A percentile compares a stretch with the other conserved stretches of the same genome.
Evolutionary conservation across 2,797 vertebrate species (phyloP).

Genomic region (Petrocephalus schoutedeni): DNA sequence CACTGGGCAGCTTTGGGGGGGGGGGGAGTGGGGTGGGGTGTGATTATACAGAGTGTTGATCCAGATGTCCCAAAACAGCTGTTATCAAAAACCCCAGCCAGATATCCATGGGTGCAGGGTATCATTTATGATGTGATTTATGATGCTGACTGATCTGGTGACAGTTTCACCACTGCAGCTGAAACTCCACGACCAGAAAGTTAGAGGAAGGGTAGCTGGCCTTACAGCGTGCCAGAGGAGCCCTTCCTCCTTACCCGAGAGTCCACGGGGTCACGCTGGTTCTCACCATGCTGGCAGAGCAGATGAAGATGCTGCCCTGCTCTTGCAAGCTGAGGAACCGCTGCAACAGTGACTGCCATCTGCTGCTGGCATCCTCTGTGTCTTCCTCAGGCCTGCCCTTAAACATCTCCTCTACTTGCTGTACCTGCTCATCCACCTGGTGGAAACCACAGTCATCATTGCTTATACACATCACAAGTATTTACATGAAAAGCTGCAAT

Average conservation of each 20-base stretch:
- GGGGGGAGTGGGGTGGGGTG: too few relatives aligned
- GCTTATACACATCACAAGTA: neutral
- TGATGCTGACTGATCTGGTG: neutral
- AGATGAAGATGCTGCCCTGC: conserved; percentile 62
- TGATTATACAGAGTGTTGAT: neutral
- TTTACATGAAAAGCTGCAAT: neutral
- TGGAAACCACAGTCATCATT: neutral
- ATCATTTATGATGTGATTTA: neutral
- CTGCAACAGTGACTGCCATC: conserved; percentile 65
- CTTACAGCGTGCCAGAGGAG: neutral
- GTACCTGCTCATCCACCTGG: conserved; percentile 66
- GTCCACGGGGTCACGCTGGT: neutral
- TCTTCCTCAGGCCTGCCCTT: conserved; percentile 44
- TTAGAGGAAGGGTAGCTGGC: neutral
- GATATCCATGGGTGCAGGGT: neutral
- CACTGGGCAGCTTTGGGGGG: too few relatives aligned
- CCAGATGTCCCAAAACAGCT: neutral
- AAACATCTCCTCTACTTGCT: conserved; percentile 60
- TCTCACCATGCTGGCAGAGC: conserved; percentile 67
- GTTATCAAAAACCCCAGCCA: neutral
- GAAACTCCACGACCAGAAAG: neutral
- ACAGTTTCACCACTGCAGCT: neutral
- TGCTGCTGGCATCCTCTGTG: conserved; percentile 51
- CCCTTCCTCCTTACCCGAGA: neutral
- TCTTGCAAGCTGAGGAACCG: conserved; percentile 66